Evolutionary conservation across 2,888 invertebrate genomes (phyloP), one percentile per base, ranked within the genome.

Genomic region (Hymenopus coronatus): DNA sequence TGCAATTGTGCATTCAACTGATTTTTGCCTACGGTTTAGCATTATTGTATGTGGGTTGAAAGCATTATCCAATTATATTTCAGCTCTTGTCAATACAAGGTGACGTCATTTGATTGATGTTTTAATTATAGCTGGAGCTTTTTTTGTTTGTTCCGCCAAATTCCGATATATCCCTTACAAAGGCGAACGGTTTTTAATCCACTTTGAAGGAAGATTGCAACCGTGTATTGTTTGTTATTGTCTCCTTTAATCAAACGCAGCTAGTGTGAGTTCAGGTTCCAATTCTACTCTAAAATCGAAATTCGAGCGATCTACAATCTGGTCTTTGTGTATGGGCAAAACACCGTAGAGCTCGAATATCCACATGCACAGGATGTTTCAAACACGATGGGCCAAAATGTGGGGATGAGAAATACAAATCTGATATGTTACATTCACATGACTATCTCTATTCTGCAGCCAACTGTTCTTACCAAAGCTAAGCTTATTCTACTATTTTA

Each of bases 31-130:
- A 70, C 15, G 54, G 54, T 70, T 70, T 70, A 20, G 54, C 25
- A 70, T 70, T 70, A 70, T 70, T 70, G 54, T 20, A 15, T 6
- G 15, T 15, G 25, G 15, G 54, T 70, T 70, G 20, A 70, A 70
- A 70, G 20, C 87, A 87, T 82, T 82, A 87, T 82, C 81, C 87
- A 87, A 87, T 87, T 87, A 82, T 82, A 82, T 87, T 82, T 70
- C 33, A 82, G 82, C 82, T 82, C 30, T 82, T 87, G 87, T 87
- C 87, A 87, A 87, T 87, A 87, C 81, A 87, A 87, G 87, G 87
- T 87, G 87, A 87, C 87, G 33, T 82, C 82, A 33, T n/a, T 70
- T 87, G 87, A 87, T 87, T 82, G 87, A 87, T 87, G 87, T 82
- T 87, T 87, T 87, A 87, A 87, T 87, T 87, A 87, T 70, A 70